Base-by-base conservation (phyloP, 1,140 invertebrate genomes). In the Ganaspis sp. region DNA sequence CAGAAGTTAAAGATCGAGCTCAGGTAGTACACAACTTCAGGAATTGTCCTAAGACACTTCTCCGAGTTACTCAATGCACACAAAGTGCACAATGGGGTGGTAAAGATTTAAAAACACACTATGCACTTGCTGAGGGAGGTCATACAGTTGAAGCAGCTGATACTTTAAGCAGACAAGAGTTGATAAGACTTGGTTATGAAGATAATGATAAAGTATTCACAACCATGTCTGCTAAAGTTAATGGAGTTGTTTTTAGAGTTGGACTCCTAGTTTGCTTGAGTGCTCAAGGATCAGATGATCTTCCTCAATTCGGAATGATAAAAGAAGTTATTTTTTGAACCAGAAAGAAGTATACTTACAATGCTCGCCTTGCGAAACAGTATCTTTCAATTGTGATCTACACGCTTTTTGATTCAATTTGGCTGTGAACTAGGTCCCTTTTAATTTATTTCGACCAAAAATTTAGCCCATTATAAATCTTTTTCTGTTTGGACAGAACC, bases 1-100 rank as follows among this genome's bases (percentile, higher is more conserved):
- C 26, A 4, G 73, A 9, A 42, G 12, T 74, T 9, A 74, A 74
- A 21, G 49, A 53, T 17, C 49, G 49, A 8, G 49, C 49, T n/a
- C 49, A 53, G 19, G 49, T 53, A 17, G 49, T 53, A 17, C 49
- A 53, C 19, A 53, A 53, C n/a, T 53, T 53, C 19, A 53, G 8
- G 17, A 53, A 53, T 17, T 53, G 17, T 17, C 49, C 12, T 9
- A 53, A 53, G 19, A 53, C n/a, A 17, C 8, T 53, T 17, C n/a
- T 53, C 1, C 49, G 49, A 17, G 17, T 53, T 53, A 17, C 15
- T 17, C 49, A 53, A 53, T 53, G 49, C 6, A 17, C n/a, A 17
- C 12, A 53, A 0, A 53, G 49, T 53, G 49, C 49, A 53, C 17
- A 53, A 53, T 21, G 49, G 49, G 49, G 49, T 17, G 19, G 49